A percentile compares a stretch with the other conserved stretches of the same genome.
Evolutionary conservation across 2,888 invertebrate species (phyloP).

Genomic region (Heteromyza rotundicornis): DNA sequence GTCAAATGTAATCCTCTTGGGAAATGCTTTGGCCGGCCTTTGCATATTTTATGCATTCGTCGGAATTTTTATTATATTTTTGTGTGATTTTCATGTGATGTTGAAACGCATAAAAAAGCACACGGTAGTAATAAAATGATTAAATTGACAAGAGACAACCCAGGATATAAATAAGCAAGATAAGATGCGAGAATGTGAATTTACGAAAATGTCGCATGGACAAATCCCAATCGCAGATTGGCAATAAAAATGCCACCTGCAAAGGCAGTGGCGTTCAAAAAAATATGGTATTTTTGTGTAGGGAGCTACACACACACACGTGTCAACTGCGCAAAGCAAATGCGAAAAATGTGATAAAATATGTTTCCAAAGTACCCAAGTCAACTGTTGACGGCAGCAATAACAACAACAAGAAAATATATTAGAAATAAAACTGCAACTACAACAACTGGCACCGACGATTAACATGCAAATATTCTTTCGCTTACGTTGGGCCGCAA

Average conservation of each 20-base stretch:
- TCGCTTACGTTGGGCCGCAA: slow-evolving; percentile 17
- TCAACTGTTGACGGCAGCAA: not conserved
- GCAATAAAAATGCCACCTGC: slow-evolving; percentile 52
- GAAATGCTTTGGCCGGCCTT: no score
- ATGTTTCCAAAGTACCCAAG: not conserved
- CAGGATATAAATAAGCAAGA: not conserved
- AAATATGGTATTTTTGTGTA: no score
- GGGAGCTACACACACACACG: no score
- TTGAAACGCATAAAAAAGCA: not conserved
- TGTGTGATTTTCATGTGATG: not conserved
- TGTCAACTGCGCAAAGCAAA: not conserved
- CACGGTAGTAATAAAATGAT: slow-evolving; percentile 3
- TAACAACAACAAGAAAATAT: not conserved
- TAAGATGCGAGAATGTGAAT: not conserved
- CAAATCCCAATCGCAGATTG: slow-evolving; percentile 38
- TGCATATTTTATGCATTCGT: not conserved
- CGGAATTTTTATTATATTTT: not conserved
- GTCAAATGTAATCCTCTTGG: no score
- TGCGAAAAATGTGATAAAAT: not conserved
- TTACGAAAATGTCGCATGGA: not conserved
- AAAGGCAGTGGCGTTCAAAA: slow-evolving; percentile 8
- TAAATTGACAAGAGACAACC: slow-evolving; percentile 9
- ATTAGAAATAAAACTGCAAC: not conserved
- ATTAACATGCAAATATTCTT: slow-evolving; percentile 46
- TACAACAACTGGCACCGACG: slow-evolving; percentile 17